A percentile compares a stretch with the other conserved stretches of the same genome.
phyloP scores from a whole-genome alignment of 1,140 invertebrate genomes.

The Habropoda laboriosa region DNA sequence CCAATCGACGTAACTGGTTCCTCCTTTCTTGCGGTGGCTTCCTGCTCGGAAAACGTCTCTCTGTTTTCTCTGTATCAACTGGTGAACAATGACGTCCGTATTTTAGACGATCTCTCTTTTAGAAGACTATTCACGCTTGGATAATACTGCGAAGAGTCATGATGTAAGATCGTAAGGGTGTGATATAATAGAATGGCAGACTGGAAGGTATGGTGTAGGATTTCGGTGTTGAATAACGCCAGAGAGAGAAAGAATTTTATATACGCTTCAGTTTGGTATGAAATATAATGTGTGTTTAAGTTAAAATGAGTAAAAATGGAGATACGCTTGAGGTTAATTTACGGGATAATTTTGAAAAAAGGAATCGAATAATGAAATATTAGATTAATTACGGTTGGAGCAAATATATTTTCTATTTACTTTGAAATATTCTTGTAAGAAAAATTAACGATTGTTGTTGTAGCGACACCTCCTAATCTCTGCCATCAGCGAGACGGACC shows the following conservation, averaged over 20 bases:
- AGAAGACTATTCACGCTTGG: neutral
- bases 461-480: no score
- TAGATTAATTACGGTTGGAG: no score
- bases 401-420: no score
- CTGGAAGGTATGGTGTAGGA: neutral
- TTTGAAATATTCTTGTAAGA: no score
- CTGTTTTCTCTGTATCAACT: neutral
- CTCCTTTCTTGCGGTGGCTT: neutral
- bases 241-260: neutral
- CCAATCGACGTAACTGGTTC: neutral
- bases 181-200: neutral
- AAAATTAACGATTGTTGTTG: no score
- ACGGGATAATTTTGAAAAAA: no score
- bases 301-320: no score
- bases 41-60: neutral
- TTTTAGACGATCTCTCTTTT: neutral
- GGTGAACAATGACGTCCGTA: neutral
- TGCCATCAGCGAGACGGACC: no score
- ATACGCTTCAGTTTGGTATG: neutral
- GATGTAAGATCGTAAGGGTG: neutral
- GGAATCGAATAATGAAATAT: no score
- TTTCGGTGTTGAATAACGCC: neutral
- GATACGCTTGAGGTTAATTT: no score
- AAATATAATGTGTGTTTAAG: neutral
- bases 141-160: neutral